Evolutionary conservation across 2,888 invertebrate genomes (phyloP), one percentile per base, ranked within the genome.

Genomic region (Cephonodes hylas): DNA sequence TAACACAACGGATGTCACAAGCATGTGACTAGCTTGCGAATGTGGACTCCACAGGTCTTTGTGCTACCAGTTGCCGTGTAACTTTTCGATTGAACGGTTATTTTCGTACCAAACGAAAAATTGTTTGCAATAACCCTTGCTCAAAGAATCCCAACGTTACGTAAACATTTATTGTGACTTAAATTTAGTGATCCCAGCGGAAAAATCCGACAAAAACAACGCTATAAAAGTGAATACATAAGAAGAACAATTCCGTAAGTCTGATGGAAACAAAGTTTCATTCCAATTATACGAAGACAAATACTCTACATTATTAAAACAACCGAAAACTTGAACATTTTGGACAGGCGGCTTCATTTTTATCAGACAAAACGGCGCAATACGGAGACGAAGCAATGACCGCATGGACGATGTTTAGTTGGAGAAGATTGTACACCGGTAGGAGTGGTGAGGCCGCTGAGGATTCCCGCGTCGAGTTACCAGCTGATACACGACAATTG

Each of bases 331-430:
- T 31, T 18, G 18, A 31, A 18, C 27, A 53, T 31, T 53, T 53
- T 27, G 18, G 8, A 6, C 27, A 31, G 31, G 31, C 10, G 8
- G 27, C 27, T 18, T 18, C 15, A 27, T 2, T 27, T 18, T 23
- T 53, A 53, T 31, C 2, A 53, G 10, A 15, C 83, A 90, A 88
- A 76, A 91, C 91, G 91, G 92, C 91, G 82, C 86, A 89, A 71
- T 91, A 92, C 90, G 92, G 92, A 64, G 86, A 91, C 83, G 78
- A 90, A 76, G 90, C 92, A 63, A 92, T 91, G 92, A 92, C 91
- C 67, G 92, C 92, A 60, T 92, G 92, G 92, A 92, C 92, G 57
- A 92, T 92, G 92, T 92, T 92, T 66, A 91, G 91, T 79, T 92
- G 92, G 92, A 80, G 92, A 69, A 79, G 92, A 73, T 74, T 91